Evolutionary conservation across 2,797 vertebrate species (phyloP), one percentile per base, ranked within the genome.

Genomic region (Brachyalestes nurse): DNA sequence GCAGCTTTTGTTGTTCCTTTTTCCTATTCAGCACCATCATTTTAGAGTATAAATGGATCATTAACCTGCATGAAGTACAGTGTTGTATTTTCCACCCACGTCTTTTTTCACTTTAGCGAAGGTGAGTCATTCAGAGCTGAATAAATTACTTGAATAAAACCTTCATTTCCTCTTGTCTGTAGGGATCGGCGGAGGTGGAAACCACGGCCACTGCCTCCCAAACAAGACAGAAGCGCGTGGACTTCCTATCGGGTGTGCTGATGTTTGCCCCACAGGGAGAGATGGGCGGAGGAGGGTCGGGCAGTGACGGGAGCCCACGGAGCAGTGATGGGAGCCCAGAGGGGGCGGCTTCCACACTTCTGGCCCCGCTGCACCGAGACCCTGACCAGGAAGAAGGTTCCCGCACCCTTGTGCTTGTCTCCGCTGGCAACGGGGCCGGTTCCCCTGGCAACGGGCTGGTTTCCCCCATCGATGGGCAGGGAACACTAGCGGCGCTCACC

Each of bases 371-470:
- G 0, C 95, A 95, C 86, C 94, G 93, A 51, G 95, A 94, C 17
- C 94, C 92, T 67, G 96, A 97, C 83, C 92, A 95, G 3, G 96
- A 97, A 85, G 96, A 97, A 82, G 96, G 94, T 61, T 96, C 96
- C 13, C 96, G 95, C 90, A 97, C 96, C 0, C 88, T 97, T 71
- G 96, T 97, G 86, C 92, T 96, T 25, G 95, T 96, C 86, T 97
- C 96, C 57, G 95, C 96, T 1, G 96, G 95, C 0, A 96, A 97
- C 79, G 89, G 95, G 82, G 94, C 95, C 58, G 95, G 94, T 72
- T 96, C 95, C 40, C 83, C 94, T 91, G 0, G 90, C 92, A 79
- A 92, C 89, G 58, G 78, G 21, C 72, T 82, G 17, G 64, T 84
- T 40, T n/a, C 91, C 79, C 93, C 94, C 0, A 94, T 95, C 28